Base-by-base conservation (phyloP, 2,113 vertebrate genomes). In the Fregetta grallaria region DNA sequence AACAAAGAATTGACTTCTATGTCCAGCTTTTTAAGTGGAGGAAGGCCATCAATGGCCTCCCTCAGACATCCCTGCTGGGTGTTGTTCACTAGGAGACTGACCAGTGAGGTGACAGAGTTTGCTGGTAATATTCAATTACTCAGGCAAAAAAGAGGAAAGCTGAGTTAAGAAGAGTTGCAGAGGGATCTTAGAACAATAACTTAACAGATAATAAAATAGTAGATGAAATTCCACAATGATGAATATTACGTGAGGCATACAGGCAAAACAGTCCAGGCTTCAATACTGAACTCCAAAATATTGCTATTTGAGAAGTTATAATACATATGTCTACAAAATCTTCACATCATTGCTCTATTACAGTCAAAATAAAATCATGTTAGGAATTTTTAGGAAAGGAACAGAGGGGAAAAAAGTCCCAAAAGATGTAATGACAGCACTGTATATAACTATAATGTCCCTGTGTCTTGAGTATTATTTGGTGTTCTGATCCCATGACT, bases 1-100 rank as follows among this genome's bases (percentile, higher is more conserved):
- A 78, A 61, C 17, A 30, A 73, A 49, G 26, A 59, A 47, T 12
- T 86, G 17, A 34, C 70, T 90, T 71, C 32, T 55, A 14, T 22
- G 25, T 19, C 11, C 55, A 55, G 21, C 32, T 81, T 62, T 86
- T 47, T 49, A 32, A 12, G 6, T 25, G 42, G 47, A 55, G 73
- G 30, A 83, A 66, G 17, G 42, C 29, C 23, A 45, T 52, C 78
- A 58, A 36, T 22, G 72, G 58, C 47, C 25, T 88, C 45, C n/a
- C 15, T 61, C 52, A 70, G 21, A 42, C 52, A 84, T 25, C 52
- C 1, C 0, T 42, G 29, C 7, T 1, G 1, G 45, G 5, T n/a
- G 34, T 10, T 47, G 21, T 63, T 92, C 3, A 1, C 21, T 53
- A 36, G 30, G 47, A 62, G 58, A 21, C 22, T 45, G 74, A 29